A percentile compares a stretch with the other conserved stretches of the same genome.
Conservation (phyloP, 2,113 vertebrate species). For the Brachirus orientalis region DNA sequence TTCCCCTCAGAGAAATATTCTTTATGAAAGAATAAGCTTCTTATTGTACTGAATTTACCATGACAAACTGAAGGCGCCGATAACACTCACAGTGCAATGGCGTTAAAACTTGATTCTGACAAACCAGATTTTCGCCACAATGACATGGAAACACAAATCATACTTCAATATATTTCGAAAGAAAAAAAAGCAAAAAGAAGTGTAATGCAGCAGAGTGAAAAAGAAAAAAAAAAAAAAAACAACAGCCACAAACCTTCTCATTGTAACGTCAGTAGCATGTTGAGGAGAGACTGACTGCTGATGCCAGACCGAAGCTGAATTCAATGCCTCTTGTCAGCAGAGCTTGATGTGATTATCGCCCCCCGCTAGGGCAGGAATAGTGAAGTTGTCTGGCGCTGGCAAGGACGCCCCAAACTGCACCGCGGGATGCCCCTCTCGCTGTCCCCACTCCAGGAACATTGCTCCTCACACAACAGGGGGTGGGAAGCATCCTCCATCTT, state of each 20-base stretch:
- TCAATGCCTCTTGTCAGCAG: constrained; percentile 81
- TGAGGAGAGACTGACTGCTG: constrained; percentile 72
- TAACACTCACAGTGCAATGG: constrained; percentile 23
- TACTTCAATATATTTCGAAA: constrained; percentile 47
- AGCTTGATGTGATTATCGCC: constrained; percentile 84
- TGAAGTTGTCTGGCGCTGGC: constrained; percentile 79
- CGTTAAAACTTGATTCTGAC: constrained; percentile 46
- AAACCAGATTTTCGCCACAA: constrained; percentile 58
- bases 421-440: constrained; percentile 67
- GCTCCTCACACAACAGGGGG: constrained; percentile 69
- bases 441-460: constrained; percentile 63
- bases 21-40: constrained; percentile 14
- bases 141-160: constrained; percentile 47
- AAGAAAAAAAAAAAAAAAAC: constrained; percentile 62
- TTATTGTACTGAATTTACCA: constrained; percentile 39
- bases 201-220: constrained; percentile 38
- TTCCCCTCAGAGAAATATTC: constrained; percentile 28
- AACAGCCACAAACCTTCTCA: constrained; percentile 71
- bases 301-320: constrained; percentile 77
- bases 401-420: constrained; percentile 70
- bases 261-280: constrained; percentile 75
- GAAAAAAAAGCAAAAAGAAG: constrained; percentile 8
- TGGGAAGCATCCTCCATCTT: constrained; percentile 65
- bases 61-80: constrained; percentile 43
- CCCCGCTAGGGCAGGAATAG: constrained; percentile 79